Base-by-base conservation (phyloP, 2,888 invertebrate species). In the Siphlonurus alternatus region DNA sequence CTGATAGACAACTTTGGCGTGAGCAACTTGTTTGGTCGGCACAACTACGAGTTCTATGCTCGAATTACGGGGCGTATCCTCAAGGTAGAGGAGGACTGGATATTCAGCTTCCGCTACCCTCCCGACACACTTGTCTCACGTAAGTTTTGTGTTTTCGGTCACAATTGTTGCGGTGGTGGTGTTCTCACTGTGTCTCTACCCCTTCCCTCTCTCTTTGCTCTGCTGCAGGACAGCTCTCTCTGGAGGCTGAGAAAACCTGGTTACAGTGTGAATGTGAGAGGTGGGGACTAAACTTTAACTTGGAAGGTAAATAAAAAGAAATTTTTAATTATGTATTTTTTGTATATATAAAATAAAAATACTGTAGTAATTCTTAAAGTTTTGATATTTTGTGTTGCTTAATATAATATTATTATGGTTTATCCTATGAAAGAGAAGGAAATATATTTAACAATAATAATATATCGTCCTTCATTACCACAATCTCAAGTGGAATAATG, bases 1-100 rank as follows among this genome's bases (percentile, higher is more conserved):
- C 84, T 98, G 76, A 97, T 98, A 72, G 95, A 96, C 76, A 93
- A 95, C 78, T 98, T 96, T 80, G 95, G 96, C 66, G 89, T 93
- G 51, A 90, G 92, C 67, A 93, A 96, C 76, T 81, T 98, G 70
- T 98, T 98, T 76, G 97, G 97, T 1, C 84, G 90, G 62, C 89
- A 89, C 67, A 93, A 93, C 77, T 96, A 96, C 75, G 94, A 94
- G 77, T 96, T 91, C 76, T 96, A 96, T 77, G 94, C 94, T 24
- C 83, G 93, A 53, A 94, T 95, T 65, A 95, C 94, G 22, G 95
- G 95, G 0, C 82, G 94, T 64, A 92, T 95, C 69, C 80, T 95
- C 68, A 87, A 93, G 71, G 92, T 95, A 63, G 91, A 91, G 77
- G 93, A 94, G 75, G 93, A 94, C 77, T 94, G 94, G 93, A 93